These are phyloP conservation scores for Ceriagrion tenellum DNA, from an alignment of 2,888 invertebrate species.

Conservation along the genomic window DNA sequence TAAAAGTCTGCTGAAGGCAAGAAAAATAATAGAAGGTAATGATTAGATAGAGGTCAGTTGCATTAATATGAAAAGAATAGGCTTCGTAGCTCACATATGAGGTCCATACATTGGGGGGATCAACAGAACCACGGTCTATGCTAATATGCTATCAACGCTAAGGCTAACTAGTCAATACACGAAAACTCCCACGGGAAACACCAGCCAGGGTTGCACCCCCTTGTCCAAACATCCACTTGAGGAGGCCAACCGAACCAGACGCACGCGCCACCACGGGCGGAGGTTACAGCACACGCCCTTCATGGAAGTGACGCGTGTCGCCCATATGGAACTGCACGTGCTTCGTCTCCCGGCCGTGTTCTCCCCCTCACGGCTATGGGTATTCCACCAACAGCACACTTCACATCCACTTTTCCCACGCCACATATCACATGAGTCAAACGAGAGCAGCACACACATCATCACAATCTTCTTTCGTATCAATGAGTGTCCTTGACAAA, in stretches of 20 bases:
- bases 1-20: too few relatives aligned
- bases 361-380: neutral
- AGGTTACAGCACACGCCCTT: neutral
- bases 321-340: neutral
- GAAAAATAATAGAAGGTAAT: too few relatives aligned
- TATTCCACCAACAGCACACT: slow-evolving; percentile 23
- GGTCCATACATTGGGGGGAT: neutral
- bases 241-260: neutral
- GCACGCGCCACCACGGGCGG: neutral
- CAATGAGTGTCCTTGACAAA: neutral
- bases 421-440: neutral
- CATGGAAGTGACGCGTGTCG: neutral
- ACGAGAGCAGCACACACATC: neutral
- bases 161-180: neutral
- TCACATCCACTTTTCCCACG: slow-evolving; percentile 49
- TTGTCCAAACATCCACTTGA: slow-evolving; percentile 40
- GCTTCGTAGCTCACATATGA: neutral
- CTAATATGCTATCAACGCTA: neutral
- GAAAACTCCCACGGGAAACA: slow-evolving; percentile 30
- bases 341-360: neutral
- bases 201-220: neutral
- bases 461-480: neutral
- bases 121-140: neutral
- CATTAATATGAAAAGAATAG: too few relatives aligned
- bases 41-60: too few relatives aligned